phyloP scores from a whole-genome alignment of 2,888 invertebrate species.

The Nasonia oneida region DNA sequence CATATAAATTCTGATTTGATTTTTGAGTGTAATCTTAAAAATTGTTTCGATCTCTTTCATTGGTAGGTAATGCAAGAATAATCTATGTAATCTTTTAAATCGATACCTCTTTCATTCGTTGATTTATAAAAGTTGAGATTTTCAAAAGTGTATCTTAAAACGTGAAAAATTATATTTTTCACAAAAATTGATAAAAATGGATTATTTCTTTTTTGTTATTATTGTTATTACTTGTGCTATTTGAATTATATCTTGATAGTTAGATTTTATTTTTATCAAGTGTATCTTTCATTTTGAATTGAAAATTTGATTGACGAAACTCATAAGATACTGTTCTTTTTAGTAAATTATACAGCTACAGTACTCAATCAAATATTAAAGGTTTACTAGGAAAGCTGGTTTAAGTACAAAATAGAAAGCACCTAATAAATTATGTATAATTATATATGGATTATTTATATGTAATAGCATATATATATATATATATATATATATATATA shows the following conservation, averaged over 20 bases:
- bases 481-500: constrained; percentile 3
- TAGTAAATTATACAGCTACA: background rate
- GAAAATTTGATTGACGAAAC: background rate
- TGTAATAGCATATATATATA: background rate
- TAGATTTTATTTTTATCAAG: constrained; percentile 4
- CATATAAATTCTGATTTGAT: constrained; percentile 21
- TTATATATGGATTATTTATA: constrained; percentile 22
- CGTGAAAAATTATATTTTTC: constrained; percentile 39
- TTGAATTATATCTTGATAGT: background rate
- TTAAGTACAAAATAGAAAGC: constrained; percentile 50
- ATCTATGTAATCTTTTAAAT: constrained; percentile 33
- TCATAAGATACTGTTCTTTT: background rate
- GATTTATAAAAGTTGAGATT: constrained; percentile 34
- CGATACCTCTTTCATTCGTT: constrained; percentile 13
- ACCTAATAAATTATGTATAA: constrained; percentile 20
- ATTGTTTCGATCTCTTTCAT: constrained; percentile 15
- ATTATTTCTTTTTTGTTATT: background rate
- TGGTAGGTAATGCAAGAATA: constrained; percentile 18
- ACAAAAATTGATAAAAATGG: constrained; percentile 29
- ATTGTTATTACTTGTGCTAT: constrained; percentile 30
- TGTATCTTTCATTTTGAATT: background rate
- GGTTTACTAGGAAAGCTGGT: constrained; percentile 7
- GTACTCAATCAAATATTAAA: background rate
- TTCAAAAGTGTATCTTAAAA: constrained; percentile 35
- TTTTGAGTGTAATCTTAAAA: constrained; percentile 18